A percentile compares a stretch with the other conserved stretches of the same genome.
These are phyloP conservation scores for Carcharodon carcharias DNA, from an alignment of 2,797 vertebrate species.

Conservation along the genomic window DNA sequence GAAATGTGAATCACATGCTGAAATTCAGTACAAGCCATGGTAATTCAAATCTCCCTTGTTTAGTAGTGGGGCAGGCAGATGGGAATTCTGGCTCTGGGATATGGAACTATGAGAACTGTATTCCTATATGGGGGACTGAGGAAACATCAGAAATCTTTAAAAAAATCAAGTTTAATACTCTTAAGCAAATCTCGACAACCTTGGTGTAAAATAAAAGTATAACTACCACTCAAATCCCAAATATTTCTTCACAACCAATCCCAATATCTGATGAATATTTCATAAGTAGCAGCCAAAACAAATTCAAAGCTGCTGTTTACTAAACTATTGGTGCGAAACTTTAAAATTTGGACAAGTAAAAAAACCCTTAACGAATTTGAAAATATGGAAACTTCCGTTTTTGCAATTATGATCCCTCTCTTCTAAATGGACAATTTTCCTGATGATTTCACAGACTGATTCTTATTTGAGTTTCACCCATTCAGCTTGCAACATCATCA, in stretches of 20 bases:
- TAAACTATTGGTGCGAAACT: background rate
- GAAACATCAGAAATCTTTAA: background rate
- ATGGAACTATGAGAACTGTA: background rate
- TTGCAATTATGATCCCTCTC: background rate
- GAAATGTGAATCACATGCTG: background rate
- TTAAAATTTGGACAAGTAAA: background rate
- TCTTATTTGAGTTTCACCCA: background rate
- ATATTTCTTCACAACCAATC: background rate
- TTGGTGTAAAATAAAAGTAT: background rate
- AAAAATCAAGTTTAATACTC: background rate
- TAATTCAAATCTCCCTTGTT: background rate
- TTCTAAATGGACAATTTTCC: background rate
- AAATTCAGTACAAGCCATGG: background rate
- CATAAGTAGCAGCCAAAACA: background rate
- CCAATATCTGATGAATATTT: background rate
- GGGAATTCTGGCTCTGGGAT: background rate
- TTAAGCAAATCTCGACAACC: background rate
- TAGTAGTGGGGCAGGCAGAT: background rate
- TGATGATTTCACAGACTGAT: background rate
- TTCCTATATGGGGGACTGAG: background rate
- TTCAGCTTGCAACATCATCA: background rate
- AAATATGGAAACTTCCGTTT: background rate
- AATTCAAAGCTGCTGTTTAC: background rate
- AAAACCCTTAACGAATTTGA: no score
- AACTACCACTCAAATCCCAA: background rate